Evolutionary conservation across 2,113 vertebrate genomes (phyloP).

Genomic region (Sinocyclocheilus maitianheensis): DNA sequence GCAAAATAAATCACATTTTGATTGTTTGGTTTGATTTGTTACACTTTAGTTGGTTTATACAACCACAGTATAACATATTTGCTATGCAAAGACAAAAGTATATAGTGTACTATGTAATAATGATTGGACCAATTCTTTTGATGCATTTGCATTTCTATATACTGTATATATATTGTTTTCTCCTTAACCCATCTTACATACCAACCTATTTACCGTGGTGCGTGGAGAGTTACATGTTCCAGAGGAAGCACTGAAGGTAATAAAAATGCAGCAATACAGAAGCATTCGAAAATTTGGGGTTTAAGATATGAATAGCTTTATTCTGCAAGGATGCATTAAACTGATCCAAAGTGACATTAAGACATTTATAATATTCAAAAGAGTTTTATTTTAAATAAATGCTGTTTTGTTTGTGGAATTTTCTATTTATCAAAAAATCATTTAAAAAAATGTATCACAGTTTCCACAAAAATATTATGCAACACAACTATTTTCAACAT

Average conservation of each 20-base stretch:
- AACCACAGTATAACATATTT: background rate
- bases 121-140: background rate
- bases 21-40: background rate
- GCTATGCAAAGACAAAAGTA: background rate
- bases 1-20: background rate
- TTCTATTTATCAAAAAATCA: background rate
- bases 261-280: background rate
- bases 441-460: background rate
- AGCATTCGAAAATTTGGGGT: background rate
- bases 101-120: background rate
- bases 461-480: background rate
- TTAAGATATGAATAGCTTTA: background rate
- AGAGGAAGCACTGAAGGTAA: conserved; percentile 96
- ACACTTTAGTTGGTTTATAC: too few relatives aligned
- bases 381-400: too few relatives aligned
- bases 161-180: background rate
- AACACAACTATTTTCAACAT: background rate
- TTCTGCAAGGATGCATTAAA: background rate
- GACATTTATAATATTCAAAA: background rate
- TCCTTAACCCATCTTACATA: conserved; percentile 88
- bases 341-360: background rate
- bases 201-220: conserved; percentile 94
- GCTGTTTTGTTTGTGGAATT: too few relatives aligned
- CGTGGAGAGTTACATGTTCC: conserved; percentile 92
- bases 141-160: background rate